Conservation (phyloP, 2,113 vertebrate species). For the Callocephalon fimbriatum region DNA sequence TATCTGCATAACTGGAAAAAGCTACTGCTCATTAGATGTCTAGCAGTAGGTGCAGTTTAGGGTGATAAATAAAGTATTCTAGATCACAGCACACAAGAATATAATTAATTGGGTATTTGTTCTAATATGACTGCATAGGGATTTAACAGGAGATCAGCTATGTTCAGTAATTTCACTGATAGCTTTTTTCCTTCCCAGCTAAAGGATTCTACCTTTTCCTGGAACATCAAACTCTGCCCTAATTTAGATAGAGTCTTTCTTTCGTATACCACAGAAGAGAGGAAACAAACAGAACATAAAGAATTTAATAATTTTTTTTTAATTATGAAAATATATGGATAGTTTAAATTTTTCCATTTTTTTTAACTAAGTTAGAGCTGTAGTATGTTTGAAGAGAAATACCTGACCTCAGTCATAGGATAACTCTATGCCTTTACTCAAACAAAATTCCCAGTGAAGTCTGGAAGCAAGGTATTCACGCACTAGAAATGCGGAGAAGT, state of each 20-base stretch:
- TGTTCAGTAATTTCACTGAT: slow-evolving; percentile 39
- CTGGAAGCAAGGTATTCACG: background rate
- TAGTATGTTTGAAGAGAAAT: background rate
- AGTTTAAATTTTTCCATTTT: background rate
- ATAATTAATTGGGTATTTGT: slow-evolving; percentile 50
- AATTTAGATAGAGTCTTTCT: background rate
- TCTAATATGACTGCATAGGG: background rate
- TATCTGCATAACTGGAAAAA: slow-evolving; percentile 78
- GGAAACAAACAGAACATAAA: background rate
- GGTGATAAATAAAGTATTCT: slow-evolving; percentile 40
- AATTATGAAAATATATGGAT: background rate
- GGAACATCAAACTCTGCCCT: background rate
- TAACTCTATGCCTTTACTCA: background rate
- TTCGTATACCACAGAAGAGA: background rate
- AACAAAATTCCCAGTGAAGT: background rate
- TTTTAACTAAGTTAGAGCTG: background rate
- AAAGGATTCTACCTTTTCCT: slow-evolving; percentile 10
- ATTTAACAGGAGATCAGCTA: slow-evolving; percentile 42
- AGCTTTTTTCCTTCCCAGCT: background rate
- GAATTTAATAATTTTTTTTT: background rate
- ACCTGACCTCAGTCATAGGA: background rate
- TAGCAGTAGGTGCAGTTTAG: slow-evolving; percentile 30
- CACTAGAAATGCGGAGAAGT: background rate
- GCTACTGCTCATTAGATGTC: slow-evolving; percentile 65
- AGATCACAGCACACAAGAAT: slow-evolving; percentile 17